These are phyloP conservation scores for Drosophila fungiperda DNA, from an alignment of 2,888 invertebrate genomes.

Conservation along the genomic window DNA sequence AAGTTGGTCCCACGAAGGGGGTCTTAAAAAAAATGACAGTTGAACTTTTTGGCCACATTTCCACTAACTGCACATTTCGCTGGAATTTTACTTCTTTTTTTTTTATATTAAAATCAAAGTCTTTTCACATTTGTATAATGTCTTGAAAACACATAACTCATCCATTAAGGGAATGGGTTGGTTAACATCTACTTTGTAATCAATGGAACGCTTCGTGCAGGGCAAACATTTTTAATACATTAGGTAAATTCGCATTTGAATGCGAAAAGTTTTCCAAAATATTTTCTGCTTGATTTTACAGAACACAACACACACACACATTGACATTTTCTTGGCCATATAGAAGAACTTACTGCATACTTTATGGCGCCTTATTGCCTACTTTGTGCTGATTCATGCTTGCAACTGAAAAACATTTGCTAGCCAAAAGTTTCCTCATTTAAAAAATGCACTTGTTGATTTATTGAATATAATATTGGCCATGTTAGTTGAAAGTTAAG, in stretches of 20 bases:
- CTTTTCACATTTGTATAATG: conserved; percentile 66
- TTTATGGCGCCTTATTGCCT: conserved; percentile 48
- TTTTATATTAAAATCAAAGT: conserved; percentile 59
- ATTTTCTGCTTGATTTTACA: conserved; percentile 59
- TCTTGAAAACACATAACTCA: conserved; percentile 56
- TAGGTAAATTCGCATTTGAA: conserved; percentile 70
- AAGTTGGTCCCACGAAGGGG: conserved; percentile 44
- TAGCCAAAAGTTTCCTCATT: conserved; percentile 67
- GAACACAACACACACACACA: conserved; percentile 2
- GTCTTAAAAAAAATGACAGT: conserved; percentile 69
- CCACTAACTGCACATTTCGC: conserved; percentile 54
- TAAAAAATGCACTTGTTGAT: conserved; percentile 70
- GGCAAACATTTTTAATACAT: conserved; percentile 74
- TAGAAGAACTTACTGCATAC: conserved; percentile 40
- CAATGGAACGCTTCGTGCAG: conserved; percentile 30
- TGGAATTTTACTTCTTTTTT: background rate
- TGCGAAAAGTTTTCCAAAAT: conserved; percentile 67
- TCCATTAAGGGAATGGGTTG: background rate
- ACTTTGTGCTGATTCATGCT: conserved; percentile 44
- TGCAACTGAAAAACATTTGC: conserved; percentile 24
- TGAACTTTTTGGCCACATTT: conserved; percentile 60
- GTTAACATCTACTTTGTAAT: conserved; percentile 21
- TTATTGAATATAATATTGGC: conserved; percentile 73
- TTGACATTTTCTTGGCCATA: conserved; percentile 1
- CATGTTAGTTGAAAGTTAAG: conserved; percentile 34